Evolutionary conservation across 2,888 invertebrate species (phyloP), one percentile per base, ranked within the genome.

Genomic region (Drosophila borborema): DNA sequence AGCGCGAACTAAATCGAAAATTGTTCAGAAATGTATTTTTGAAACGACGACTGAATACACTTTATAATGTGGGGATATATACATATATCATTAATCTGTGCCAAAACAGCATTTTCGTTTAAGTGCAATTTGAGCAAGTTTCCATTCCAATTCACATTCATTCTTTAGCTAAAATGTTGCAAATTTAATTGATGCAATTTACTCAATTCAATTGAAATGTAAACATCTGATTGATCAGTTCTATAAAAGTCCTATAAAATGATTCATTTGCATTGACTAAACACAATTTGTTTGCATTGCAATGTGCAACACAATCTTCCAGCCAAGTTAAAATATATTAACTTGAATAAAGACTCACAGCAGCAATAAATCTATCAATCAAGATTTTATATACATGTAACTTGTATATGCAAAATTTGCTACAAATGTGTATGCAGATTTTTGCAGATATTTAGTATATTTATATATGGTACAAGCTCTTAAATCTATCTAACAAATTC

Each of bases 1-100:
- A 64, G 54, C 46, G 55, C 46, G 81, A 77, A 68, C 77, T 55
- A 67, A 79, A 82, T 63, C 8, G 59, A 69, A 58, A 48, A 16
- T 9, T 23, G 40, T 36, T 14, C 20, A 64, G 60, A 53, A 49
- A 10, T 36, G 14, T 10, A 3, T 46, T 31, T 7, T 20, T 14
- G 5, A 36, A 9, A 2, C 38, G 51, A 38, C 16, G 3, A 34
- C 7, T 0, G 12, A 45, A 68, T 60, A 49, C 72, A 4, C 68
- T 72, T 18, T 12, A 2, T 12, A 12, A 7, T 12, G 2, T 1
- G 1, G n/a, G n/a, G 3, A 31, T 49, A 48, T 2, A 28, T 18
- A 43, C 6, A 28, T 28, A 28, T 28, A 23, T 23, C 23, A 23
- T 0, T 23, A 20, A 20, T 20, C 23, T 23, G 23, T 28, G 3